These are phyloP conservation scores for Caenorhabditis sp. DNA, from an alignment of 2,888 invertebrate species.

Conservation along the genomic window DNA sequence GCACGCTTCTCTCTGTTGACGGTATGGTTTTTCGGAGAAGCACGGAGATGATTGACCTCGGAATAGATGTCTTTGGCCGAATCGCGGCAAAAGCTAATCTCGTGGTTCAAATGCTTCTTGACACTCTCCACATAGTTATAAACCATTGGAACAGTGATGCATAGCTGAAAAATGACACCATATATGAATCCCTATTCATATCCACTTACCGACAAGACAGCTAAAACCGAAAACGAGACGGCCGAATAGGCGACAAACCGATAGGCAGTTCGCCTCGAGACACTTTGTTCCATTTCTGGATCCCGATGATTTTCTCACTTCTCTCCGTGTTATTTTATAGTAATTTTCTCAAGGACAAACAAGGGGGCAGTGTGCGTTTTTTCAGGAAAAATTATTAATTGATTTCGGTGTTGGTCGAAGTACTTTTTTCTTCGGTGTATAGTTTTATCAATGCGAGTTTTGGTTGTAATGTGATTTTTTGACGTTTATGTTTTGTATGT, in stretches of 20 bases:
- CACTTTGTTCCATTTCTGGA: not conserved
- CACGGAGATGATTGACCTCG: slow-evolving; percentile 43
- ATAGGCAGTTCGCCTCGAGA: not conserved
- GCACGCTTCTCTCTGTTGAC: not conserved
- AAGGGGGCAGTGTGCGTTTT: too few relatives aligned
- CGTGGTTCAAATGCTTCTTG: slow-evolving; percentile 29
- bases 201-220: slow-evolving; percentile 1
- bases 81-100: slow-evolving; percentile 29
- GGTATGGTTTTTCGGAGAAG: slow-evolving; percentile 9
- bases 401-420: too few relatives aligned
- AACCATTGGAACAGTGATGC: slow-evolving; percentile 26
- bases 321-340: too few relatives aligned
- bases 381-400: too few relatives aligned
- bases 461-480: too few relatives aligned
- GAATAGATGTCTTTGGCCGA: slow-evolving; percentile 52
- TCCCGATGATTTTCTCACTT: too few relatives aligned
- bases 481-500: too few relatives aligned
- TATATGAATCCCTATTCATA: not conserved
- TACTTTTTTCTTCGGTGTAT: too few relatives aligned
- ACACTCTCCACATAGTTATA: slow-evolving; percentile 39
- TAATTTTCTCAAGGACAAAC: too few relatives aligned
- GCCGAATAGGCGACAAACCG: not conserved
- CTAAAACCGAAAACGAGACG: not conserved
- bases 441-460: too few relatives aligned
- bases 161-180: slow-evolving; percentile 5